Conservation (phyloP, 2,797 vertebrate genomes). For the Labeo calbasu region DNA sequence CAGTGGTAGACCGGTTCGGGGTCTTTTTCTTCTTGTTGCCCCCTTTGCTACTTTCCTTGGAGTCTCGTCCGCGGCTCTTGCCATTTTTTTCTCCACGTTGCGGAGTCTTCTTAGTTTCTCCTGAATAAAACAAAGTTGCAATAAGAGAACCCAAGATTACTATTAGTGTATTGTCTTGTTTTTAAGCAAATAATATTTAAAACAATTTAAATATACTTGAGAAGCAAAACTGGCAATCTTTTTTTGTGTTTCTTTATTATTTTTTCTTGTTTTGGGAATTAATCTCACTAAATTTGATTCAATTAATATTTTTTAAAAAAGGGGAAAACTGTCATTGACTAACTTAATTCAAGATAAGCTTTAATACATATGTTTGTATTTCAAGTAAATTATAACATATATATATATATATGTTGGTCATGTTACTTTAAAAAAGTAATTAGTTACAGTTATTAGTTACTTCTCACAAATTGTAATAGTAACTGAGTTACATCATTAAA, state of each 20-base stretch:
- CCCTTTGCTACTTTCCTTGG: conserved; percentile 65
- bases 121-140: conserved; percentile 36
- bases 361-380: not conserved
- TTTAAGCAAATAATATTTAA: not conserved
- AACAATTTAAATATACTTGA: not conserved
- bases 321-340: not conserved
- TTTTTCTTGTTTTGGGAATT: not conserved
- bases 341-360: not conserved
- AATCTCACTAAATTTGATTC: too few species aligned
- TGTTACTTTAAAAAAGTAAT: too few species aligned
- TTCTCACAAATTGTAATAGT: too few species aligned
- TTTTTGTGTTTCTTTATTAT: not conserved
- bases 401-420: too few species aligned
- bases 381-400: not conserved
- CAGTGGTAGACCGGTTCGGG: conserved; percentile 77
- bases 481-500: too few species aligned
- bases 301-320: not conserved
- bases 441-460: too few species aligned
- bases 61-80: conserved; percentile 69
- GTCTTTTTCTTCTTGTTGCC: conserved; percentile 82
- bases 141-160: not conserved
- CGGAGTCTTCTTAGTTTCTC: conserved; percentile 73
- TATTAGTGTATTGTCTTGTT: not conserved
- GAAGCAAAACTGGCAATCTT: not conserved
- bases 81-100: conserved; percentile 74